Conservation (phyloP, 2,888 invertebrate species). For the Ernsta delagoae region DNA sequence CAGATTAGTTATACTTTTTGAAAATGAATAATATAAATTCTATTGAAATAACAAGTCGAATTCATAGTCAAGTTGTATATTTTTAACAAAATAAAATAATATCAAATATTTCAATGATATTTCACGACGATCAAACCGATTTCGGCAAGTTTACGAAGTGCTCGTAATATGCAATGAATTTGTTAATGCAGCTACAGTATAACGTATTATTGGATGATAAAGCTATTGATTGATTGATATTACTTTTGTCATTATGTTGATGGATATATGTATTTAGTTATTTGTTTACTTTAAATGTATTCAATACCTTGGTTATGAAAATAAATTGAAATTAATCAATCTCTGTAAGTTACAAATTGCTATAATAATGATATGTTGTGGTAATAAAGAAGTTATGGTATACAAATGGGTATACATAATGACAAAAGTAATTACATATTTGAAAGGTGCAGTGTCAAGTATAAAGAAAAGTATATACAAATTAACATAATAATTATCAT, state of each 20-base stretch:
- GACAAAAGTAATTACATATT: slow-evolving; percentile 18
- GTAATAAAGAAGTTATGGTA: no score
- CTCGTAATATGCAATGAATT: slow-evolving; percentile 42
- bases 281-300: no score
- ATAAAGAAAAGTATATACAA: slow-evolving; percentile 6
- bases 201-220: slow-evolving; percentile 14
- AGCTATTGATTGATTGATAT: slow-evolving; percentile 1
- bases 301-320: no score
- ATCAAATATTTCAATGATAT: not conserved
- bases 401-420: not conserved
- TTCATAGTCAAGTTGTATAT: no score
- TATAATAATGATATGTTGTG: not conserved
- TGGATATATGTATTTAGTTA: no score
- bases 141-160: slow-evolving; percentile 34
- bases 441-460: slow-evolving; percentile 27
- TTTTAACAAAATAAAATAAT: no score
- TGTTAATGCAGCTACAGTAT: slow-evolving; percentile 6
- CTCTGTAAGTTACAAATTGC: not conserved
- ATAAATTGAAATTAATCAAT: no score
- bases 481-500: not conserved
- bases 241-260: slow-evolving; percentile 17
- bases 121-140: slow-evolving; percentile 16
- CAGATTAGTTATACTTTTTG: no score
- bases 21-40: no score
- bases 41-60: no score